Percentiles rank a stretch among this genome's conserved stretches.
These are phyloP conservation scores for Pterobdella sp. DNA, from an alignment of 2,888 invertebrate species.

Conservation along the genomic window DNA sequence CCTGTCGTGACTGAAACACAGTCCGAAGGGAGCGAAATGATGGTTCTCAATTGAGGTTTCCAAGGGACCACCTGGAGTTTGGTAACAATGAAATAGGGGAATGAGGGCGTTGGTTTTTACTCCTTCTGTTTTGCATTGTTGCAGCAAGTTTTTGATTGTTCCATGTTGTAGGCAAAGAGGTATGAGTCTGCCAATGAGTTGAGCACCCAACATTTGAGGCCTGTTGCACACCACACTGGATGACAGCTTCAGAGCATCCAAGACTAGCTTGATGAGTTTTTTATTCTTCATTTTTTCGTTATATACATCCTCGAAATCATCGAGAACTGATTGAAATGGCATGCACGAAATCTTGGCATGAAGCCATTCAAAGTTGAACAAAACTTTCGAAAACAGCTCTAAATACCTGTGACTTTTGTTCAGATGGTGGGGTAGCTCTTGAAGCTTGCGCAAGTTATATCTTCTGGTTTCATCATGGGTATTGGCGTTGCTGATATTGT, in stretches of 20 bases:
- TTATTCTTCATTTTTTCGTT: conserved; percentile 35
- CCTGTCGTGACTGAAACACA: conserved; percentile 47
- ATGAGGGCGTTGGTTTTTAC: conserved; percentile 60
- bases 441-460: conserved; percentile 86
- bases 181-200: conserved; percentile 79
- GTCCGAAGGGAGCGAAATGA: conserved; percentile 68
- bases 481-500: conserved; percentile 10
- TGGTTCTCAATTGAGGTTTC: conserved; percentile 97
- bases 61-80: conserved; percentile 95
- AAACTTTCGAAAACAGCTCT: conserved; percentile 79
- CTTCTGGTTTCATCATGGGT: conserved; percentile 53
- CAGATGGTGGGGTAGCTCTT: conserved; percentile 85
- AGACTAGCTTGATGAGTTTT: conserved; percentile 49
- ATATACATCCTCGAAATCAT: conserved; percentile 85
- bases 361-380: conserved; percentile 95
- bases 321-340: conserved; percentile 72
- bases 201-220: conserved; percentile 91
- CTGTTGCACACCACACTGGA: conserved; percentile 84
- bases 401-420: conserved; percentile 80
- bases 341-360: conserved; percentile 91
- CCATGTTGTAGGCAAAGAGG: conserved; percentile 80
- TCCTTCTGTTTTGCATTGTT: conserved; percentile 83
- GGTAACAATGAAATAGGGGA: conserved; percentile 87
- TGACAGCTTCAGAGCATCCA: conserved; percentile 64
- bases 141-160: conserved; percentile 75